Evolutionary conservation across 1,140 invertebrate genomes (phyloP).

Genomic region (Ostrea denselamellosa): DNA sequence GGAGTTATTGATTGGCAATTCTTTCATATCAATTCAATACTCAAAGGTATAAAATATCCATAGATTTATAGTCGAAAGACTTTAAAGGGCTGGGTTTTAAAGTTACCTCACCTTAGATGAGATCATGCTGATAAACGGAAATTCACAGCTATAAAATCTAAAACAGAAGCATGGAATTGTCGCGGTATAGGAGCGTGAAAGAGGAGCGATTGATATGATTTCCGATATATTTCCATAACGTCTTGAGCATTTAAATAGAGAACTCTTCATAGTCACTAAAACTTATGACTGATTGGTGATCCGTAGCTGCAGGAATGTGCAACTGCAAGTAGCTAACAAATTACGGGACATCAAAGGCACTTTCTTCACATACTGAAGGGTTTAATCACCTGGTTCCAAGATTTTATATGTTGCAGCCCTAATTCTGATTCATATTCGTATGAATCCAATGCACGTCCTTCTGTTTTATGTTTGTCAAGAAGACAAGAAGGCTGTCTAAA

Average conservation of each 20-base stretch:
- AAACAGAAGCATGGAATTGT: not conserved
- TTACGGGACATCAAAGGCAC: slow-evolving; percentile 9
- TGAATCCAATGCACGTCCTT: not conserved
- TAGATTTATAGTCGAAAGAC: not conserved
- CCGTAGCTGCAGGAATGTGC: not conserved
- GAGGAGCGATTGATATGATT: not conserved
- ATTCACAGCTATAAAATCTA: not conserved
- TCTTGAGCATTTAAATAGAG: not conserved
- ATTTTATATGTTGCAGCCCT: slow-evolving; percentile 3
- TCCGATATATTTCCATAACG: not conserved
- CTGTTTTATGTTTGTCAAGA: not conserved
- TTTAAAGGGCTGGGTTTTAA: not conserved
- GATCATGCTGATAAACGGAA: not conserved
- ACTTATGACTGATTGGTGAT: slow-evolving; percentile 20
- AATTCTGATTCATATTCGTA: slow-evolving; percentile 25
- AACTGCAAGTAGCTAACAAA: not conserved
- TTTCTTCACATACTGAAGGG: not conserved
- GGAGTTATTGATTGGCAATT: too few relatives aligned
- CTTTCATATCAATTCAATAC: too few relatives aligned
- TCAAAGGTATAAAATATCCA: too few relatives aligned
- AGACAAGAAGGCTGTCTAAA: not conserved
- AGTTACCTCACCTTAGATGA: not conserved
- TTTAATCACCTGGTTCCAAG: not conserved
- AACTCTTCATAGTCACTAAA: not conserved
- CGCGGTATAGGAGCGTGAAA: not conserved